A percentile compares a stretch with the other conserved stretches of the same genome.
Conservation (phyloP, 2,888 invertebrate genomes). For the Abrostola tripartita region DNA sequence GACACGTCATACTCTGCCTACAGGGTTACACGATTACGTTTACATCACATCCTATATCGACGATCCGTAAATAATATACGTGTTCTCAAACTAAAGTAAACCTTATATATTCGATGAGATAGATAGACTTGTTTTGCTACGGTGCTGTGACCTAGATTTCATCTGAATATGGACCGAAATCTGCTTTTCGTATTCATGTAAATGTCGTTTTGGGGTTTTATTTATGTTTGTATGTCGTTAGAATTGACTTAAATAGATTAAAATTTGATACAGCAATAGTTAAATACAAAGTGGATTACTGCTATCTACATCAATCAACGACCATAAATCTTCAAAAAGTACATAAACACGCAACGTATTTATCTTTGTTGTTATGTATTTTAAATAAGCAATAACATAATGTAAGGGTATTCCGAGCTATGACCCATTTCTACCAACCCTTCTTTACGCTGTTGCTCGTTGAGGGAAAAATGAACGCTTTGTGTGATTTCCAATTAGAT, state of each 20-base stretch:
- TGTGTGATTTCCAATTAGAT: constrained; percentile 30
- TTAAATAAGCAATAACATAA: background rate
- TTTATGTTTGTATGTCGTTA: background rate
- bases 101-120: background rate
- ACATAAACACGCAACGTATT: too few relatives aligned
- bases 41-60: too few relatives aligned
- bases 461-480: constrained; percentile 31
- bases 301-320: too few relatives aligned
- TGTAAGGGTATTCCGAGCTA: constrained; percentile 8
- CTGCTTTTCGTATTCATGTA: background rate
- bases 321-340: too few relatives aligned
- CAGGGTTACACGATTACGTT: too few relatives aligned
- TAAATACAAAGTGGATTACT: too few relatives aligned
- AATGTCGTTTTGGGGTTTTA: background rate
- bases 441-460: constrained; percentile 39
- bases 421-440: constrained; percentile 44
- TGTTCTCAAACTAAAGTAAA: too few relatives aligned
- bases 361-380: constrained; percentile 5
- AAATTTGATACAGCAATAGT: too few relatives aligned
- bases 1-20: too few relatives aligned
- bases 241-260: background rate
- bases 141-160: background rate
- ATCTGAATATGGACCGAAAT: background rate
- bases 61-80: too few relatives aligned
- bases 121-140: background rate